Evolutionary conservation across 2,888 invertebrate species (phyloP), one percentile per base, ranked within the genome.

Genomic region (Seladonia tumulorum): DNA sequence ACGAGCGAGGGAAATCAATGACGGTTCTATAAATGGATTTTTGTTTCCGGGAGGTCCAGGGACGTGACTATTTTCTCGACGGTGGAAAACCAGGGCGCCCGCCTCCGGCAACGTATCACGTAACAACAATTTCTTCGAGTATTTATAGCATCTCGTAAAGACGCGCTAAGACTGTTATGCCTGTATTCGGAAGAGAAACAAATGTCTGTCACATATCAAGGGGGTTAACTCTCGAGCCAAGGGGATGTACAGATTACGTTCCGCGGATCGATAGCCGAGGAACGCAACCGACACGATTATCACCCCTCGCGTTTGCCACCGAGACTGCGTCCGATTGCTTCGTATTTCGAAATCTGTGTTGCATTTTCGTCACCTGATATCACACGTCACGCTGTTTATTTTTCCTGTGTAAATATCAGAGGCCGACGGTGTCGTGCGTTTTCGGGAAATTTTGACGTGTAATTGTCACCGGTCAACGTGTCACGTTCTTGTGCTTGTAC

Each of bases 201-300:
- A 94, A 94, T 94, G 94, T 89, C 91, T 90, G 91, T 94, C 93
- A 94, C 94, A 94, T 93, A 94, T 94, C 94, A 94, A 90, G 90
- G 90, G 91, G 90, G 91, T 91, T 91, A 93, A 90, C 90, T 91
- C 88, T 85, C 88, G 89, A 89, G 85, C 87, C 77, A 79, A 87
- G 90, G 86, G 88, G 89, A 89, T 91, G 89, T 90, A 89, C 90
- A 91, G 91, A 93, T 93, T 93, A 93, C 92, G 87, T 91, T 92
- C 88, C 86, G 88, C 87, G 89, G 93, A 93, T 93, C 93, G 92
- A 93, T 93, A 87, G 70, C 68, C 78, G 75, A 75, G 87, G 79
- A 83, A 83, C 79, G 80, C 72, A 70, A 77, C 66, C 39, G 73
- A 57, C 79, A 70, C 85, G 84, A 88, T 88, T 82, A 88, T 90